phyloP scores from a whole-genome alignment of 2,888 invertebrate species.

The Schizaphis graminum region DNA sequence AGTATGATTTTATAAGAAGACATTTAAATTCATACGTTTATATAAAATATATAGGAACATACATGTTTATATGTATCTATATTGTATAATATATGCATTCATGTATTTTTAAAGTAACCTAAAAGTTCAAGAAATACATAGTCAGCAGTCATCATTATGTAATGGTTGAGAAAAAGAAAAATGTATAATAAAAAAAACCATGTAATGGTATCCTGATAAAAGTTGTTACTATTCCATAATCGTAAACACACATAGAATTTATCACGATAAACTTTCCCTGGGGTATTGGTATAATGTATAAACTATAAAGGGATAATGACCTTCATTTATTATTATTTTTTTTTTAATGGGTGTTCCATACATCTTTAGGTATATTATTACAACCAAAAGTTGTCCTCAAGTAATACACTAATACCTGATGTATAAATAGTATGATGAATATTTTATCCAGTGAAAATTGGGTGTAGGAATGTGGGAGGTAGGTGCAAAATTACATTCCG shows the following conservation, averaged over 20 bases:
- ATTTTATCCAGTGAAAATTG: background rate
- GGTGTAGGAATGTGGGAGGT: background rate
- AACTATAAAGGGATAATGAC: background rate
- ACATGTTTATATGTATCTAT: too few relatives aligned
- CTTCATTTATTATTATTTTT: conserved; percentile 25
- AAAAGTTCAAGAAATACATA: conserved; percentile 16
- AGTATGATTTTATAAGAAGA: background rate
- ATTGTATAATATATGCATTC: background rate
- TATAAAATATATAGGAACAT: too few relatives aligned
- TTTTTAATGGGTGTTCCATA: background rate
- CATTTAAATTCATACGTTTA: background rate
- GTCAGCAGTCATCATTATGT: background rate
- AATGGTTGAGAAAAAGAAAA: background rate
- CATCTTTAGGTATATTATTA: background rate
- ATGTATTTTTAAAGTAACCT: background rate
- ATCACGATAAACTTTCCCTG: conserved; percentile 34
- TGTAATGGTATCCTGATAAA: background rate
- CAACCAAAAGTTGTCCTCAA: background rate
- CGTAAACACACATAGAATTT: conserved; percentile 45
- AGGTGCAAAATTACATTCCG: background rate
- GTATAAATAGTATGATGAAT: background rate
- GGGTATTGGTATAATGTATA: background rate
- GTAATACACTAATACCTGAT: background rate
- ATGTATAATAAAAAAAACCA: background rate
- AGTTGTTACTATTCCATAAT: conserved; percentile 37